Conservation (phyloP, 2,797 vertebrate species). For the Spea hammondii region DNA sequence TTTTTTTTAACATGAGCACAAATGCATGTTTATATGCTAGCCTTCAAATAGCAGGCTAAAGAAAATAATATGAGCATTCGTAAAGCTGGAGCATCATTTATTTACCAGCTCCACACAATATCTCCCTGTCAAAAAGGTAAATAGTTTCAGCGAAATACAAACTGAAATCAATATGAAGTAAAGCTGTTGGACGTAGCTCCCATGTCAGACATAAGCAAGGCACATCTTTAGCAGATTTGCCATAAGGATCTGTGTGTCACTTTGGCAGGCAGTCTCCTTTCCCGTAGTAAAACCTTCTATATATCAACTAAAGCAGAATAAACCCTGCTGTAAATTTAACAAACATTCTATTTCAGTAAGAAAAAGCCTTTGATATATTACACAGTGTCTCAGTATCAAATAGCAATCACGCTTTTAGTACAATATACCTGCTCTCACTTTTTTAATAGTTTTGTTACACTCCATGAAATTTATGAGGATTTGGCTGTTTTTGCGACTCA, state of each 20-base stretch:
- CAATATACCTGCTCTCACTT: too few relatives aligned
- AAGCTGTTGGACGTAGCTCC: conserved; percentile 38
- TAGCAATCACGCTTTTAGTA: too few relatives aligned
- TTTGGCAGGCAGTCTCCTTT: conserved; percentile 23
- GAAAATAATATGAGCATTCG: conserved; percentile 53
- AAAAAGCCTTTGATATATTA: conserved; percentile 17
- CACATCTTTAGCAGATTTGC: conserved; percentile 17
- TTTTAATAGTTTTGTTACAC: too few relatives aligned
- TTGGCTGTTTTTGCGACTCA: too few relatives aligned
- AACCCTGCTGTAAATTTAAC: conserved; percentile 33
- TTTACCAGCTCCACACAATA: conserved; percentile 23
- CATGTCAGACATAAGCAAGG: conserved; percentile 25
- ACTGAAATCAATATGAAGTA: conserved; percentile 49
- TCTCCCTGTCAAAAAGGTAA: conserved; percentile 43
- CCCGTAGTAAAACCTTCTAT: conserved; percentile 31
- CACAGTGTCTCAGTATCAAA: too few relatives aligned
- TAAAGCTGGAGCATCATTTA: conserved; percentile 20
- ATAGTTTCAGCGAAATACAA: conserved; percentile 46
- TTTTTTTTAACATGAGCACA: too few relatives aligned
- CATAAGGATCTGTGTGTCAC: background rate
- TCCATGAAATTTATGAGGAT: too few relatives aligned
- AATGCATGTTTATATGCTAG: background rate
- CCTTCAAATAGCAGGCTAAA: conserved; percentile 29
- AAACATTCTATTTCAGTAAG: conserved; percentile 12
- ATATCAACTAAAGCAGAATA: conserved; percentile 36